phyloP scores from a whole-genome alignment of 2,797 vertebrate genomes.

The Setipinna tenuifilis region DNA sequence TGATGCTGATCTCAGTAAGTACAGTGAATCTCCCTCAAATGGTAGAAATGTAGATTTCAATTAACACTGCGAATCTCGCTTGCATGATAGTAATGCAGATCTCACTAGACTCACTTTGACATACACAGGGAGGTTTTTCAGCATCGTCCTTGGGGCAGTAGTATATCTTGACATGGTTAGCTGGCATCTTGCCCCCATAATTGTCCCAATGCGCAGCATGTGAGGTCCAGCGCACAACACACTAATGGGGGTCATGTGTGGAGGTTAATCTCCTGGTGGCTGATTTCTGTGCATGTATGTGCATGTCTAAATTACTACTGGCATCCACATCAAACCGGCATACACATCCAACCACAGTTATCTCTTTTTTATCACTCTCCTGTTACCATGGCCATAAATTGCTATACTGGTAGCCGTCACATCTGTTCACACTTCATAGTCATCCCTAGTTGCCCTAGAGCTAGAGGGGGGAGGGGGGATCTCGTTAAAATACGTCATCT shows the following conservation, averaged over 20 bases:
- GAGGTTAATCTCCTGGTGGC: background rate
- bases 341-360: background rate
- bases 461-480: background rate
- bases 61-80: too few species aligned
- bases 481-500: slow-evolving; percentile 7
- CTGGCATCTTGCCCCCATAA: background rate
- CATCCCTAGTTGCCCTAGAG: background rate
- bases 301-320: too few species aligned
- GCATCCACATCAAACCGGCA: too few species aligned
- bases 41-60: too few species aligned
- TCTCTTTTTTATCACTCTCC: background rate
- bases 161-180: background rate
- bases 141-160: background rate
- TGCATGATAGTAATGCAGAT: too few species aligned
- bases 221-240: background rate
- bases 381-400: background rate
- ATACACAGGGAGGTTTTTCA: too few species aligned
- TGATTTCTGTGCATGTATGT: background rate
- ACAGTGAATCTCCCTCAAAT: too few species aligned
- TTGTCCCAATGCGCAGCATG: background rate
- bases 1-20: too few species aligned
- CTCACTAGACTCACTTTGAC: too few species aligned
- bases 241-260: background rate
- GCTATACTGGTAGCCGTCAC: slow-evolving; percentile 3
- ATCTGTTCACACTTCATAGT: slow-evolving; percentile 25